These are phyloP conservation scores for Nymphalis polychloros DNA, from an alignment of 2,888 invertebrate genomes.

Conservation along the genomic window DNA sequence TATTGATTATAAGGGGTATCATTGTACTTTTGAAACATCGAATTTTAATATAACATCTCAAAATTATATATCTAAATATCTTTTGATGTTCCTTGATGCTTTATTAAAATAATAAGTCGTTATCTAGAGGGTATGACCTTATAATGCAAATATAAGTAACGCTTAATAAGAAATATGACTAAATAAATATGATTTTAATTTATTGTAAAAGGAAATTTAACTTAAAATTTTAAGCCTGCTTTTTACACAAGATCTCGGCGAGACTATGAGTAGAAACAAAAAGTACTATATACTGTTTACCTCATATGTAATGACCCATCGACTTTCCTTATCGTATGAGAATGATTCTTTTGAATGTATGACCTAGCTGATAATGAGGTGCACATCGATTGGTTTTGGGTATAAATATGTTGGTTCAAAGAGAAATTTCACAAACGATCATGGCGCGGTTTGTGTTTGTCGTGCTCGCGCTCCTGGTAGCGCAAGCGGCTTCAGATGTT, in stretches of 20 bases:
- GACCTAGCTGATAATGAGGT: conserved; percentile 25
- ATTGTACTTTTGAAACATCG: too few relatives aligned
- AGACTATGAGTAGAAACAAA: neutral
- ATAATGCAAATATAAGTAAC: too few relatives aligned
- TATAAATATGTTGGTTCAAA: conserved; percentile 42
- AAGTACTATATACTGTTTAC: neutral
- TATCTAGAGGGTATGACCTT: neutral
- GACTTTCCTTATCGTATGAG: conserved; percentile 2
- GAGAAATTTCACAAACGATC: conserved; percentile 42
- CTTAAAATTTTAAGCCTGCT: too few relatives aligned
- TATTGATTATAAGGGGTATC: too few relatives aligned
- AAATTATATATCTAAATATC: too few relatives aligned
- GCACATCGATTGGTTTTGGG: conserved; percentile 26
- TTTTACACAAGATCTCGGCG: too few relatives aligned
- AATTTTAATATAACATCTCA: too few relatives aligned
- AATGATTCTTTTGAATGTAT: conserved; percentile 15
- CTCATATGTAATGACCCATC: neutral
- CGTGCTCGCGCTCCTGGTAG: conserved; percentile 52
- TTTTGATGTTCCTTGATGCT: too few relatives aligned
- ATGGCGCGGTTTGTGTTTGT: conserved; percentile 65
- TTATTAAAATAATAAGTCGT: neutral
- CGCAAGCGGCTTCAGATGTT: conserved; percentile 59
- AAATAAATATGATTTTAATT: too few relatives aligned
- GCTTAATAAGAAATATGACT: too few relatives aligned
- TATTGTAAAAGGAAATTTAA: too few relatives aligned